Evolutionary conservation across 2,113 vertebrate species (phyloP).

Genomic region (Coregonus clupeaformis): DNA sequence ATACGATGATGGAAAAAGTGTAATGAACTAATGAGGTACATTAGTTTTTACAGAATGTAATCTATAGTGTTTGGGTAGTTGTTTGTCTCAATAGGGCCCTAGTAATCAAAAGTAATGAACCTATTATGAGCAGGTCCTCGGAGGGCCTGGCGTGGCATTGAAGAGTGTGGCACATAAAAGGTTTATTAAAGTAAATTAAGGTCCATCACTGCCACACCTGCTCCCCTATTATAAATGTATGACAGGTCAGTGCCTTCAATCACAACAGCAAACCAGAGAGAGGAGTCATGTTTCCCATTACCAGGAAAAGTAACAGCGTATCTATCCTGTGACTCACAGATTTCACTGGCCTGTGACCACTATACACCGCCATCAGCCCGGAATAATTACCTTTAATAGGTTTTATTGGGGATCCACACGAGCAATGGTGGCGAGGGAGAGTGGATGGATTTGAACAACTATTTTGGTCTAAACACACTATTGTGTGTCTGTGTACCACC

Average conservation of each 20-base stretch:
- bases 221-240: conserved; percentile 99
- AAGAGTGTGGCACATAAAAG: conserved; percentile 99
- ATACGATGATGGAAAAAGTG: conserved; percentile 83
- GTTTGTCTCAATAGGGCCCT: conserved; percentile 99
- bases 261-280: conserved; percentile 96
- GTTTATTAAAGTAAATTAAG: conserved; percentile 99
- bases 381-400: conserved; percentile 87
- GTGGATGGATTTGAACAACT: conserved; percentile 78
- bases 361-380: conserved; percentile 81
- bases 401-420: conserved; percentile 81
- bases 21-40: conserved; percentile 98
- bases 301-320: conserved; percentile 86
- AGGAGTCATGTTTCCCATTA: conserved; percentile 93
- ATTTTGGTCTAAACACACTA: conserved; percentile 77
- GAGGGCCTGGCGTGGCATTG: conserved; percentile 98
- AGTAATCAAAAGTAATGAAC: conserved; percentile 99
- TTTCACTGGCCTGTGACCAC: conserved; percentile 83
- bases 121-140: conserved; percentile 99
- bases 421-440: conserved; percentile 68
- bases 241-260: conserved; percentile 99
- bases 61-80: conserved; percentile 99
- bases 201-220: conserved; percentile 99
- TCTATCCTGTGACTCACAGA: conserved; percentile 76
- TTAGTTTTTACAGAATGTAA: conserved; percentile 98
- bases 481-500: conserved; percentile 39